Conservation (phyloP, 2,888 invertebrate genomes). For the Mesoligia furuncula region DNA sequence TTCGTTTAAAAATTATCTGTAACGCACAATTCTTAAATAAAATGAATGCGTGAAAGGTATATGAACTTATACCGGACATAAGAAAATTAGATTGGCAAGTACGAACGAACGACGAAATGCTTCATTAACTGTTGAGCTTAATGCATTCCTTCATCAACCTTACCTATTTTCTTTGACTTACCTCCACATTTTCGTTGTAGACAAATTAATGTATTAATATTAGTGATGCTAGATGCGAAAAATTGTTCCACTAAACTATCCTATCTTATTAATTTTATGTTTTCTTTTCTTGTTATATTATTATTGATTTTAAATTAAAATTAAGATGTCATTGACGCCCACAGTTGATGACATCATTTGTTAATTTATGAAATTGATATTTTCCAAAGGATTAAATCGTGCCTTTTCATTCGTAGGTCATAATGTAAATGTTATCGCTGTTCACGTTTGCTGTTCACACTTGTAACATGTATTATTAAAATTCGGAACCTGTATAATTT, state of each 20-base stretch:
- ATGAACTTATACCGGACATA: constrained; percentile 37
- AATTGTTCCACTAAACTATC: constrained; percentile 36
- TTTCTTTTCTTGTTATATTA: constrained; percentile 39
- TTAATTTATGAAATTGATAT: constrained; percentile 55
- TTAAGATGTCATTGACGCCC: constrained; percentile 42
- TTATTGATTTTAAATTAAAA: constrained; percentile 42
- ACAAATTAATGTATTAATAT: constrained; percentile 46
- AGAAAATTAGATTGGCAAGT: constrained; percentile 68
- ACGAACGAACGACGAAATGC: constrained; percentile 74
- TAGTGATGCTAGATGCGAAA: constrained; percentile 57
- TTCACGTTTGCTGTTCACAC: constrained; percentile 65
- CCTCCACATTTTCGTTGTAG: constrained; percentile 36
- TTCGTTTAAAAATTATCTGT: constrained; percentile 19
- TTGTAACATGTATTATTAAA: constrained; percentile 67
- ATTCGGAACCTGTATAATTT: constrained; percentile 71
- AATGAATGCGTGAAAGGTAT: constrained; percentile 24
- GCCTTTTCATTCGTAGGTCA: constrained; percentile 76
- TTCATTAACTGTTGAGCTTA: constrained; percentile 64
- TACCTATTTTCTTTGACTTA: constrained; percentile 18
- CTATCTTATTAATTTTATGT: constrained; percentile 46
- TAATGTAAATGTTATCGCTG: constrained; percentile 72
- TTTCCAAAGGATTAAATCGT: constrained; percentile 69
- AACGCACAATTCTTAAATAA: constrained; percentile 20
- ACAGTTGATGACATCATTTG: constrained; percentile 47
- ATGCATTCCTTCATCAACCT: constrained; percentile 68